Evolutionary conservation across 2,113 vertebrate species (phyloP).

Genomic region (Elanus axillaris): DNA sequence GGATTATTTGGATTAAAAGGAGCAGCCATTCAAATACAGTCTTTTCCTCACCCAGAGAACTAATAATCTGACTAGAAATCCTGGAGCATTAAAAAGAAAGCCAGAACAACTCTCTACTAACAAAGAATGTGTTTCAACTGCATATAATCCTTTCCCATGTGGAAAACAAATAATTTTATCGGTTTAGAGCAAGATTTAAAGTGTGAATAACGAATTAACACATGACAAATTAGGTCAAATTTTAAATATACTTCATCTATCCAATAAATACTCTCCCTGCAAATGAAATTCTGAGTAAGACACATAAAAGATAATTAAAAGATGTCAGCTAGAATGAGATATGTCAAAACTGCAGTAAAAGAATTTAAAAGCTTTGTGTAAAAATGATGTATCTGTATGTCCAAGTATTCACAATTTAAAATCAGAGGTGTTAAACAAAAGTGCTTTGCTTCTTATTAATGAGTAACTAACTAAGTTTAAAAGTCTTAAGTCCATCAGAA

Average conservation of each 20-base stretch:
- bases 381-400: neutral
- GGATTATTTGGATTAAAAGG: slow-evolving; percentile 57
- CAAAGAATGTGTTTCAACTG: neutral
- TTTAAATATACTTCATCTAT: neutral
- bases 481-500: neutral
- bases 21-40: neutral
- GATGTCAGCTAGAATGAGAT: neutral
- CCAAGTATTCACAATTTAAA: neutral
- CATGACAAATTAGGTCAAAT: neutral
- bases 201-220: slow-evolving; percentile 29
- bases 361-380: neutral
- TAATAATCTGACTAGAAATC: slow-evolving; percentile 44
- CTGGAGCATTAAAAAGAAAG: slow-evolving; percentile 3
- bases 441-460: neutral
- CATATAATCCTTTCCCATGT: slow-evolving; percentile 10
- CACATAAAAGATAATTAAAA: neutral
- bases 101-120: neutral
- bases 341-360: neutral
- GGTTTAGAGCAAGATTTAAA: slow-evolving; percentile 12
- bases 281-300: neutral
- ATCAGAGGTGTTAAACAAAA: neutral
- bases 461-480: neutral
- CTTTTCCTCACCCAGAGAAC: slow-evolving; percentile 9
- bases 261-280: neutral
- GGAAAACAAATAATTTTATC: slow-evolving; percentile 8